Percentiles rank a stretch among this genome's conserved stretches.
phyloP scores from a whole-genome alignment of 1,140 invertebrate genomes.

The Cydia splendana region DNA sequence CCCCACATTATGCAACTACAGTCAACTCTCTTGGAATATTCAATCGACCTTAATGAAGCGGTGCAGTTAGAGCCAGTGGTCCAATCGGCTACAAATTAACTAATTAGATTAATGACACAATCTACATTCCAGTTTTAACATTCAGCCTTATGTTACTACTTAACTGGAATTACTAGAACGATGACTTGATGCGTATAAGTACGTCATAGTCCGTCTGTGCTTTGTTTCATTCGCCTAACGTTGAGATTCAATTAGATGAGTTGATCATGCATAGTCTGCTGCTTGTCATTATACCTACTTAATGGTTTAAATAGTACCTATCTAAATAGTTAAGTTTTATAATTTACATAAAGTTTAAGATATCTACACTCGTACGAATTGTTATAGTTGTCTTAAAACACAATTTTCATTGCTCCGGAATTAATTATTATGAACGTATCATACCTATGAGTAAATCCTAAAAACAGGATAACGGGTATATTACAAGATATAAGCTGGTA shows the following conservation, averaged over 20 bases:
- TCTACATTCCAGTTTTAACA: slow-evolving; percentile 25
- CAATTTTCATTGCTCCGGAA: too few species aligned
- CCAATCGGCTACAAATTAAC: slow-evolving; percentile 27
- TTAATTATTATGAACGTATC: background rate
- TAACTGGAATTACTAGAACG: background rate
- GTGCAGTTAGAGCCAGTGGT: background rate
- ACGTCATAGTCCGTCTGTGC: background rate
- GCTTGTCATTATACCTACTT: background rate
- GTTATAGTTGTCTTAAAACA: too few species aligned
- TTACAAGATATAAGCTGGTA: slow-evolving; percentile 33
- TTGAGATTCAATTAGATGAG: slow-evolving; percentile 17
- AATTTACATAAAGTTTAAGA: too few species aligned
- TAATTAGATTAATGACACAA: slow-evolving; percentile 18
- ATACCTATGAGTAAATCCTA: background rate
- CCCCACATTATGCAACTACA: slow-evolving; percentile 22
- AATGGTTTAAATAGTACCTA: too few species aligned
- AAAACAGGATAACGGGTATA: slow-evolving; percentile 28
- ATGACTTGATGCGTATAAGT: too few species aligned
- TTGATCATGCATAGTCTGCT: slow-evolving; percentile 21
- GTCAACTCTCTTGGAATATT: slow-evolving; percentile 12
- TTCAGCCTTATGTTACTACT: background rate
- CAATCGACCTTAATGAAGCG: slow-evolving; percentile 26
- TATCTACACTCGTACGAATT: too few species aligned
- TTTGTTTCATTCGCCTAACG: slow-evolving; percentile 17
- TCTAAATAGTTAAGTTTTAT: too few species aligned